These are phyloP conservation scores for Rachycentron canadum DNA, from an alignment of 2,797 vertebrate genomes.

Conservation along the genomic window DNA sequence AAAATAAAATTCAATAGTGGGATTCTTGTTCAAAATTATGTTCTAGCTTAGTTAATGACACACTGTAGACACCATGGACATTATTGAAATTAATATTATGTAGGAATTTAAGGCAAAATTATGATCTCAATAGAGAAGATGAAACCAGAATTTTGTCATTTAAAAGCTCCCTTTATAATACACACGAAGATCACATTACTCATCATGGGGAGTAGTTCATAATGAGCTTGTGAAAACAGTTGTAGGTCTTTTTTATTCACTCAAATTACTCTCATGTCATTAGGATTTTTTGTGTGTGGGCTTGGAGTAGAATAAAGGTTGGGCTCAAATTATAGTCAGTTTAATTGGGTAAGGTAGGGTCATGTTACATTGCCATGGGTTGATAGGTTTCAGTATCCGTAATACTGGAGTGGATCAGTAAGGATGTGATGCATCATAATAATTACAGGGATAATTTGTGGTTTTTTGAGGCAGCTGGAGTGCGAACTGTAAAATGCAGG, in stretches of 20 bases:
- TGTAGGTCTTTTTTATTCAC: not conserved
- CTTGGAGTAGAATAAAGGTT: not conserved
- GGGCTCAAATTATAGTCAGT: not conserved
- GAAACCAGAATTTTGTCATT: too few species aligned
- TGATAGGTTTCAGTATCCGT: too few species aligned
- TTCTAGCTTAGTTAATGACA: too few species aligned
- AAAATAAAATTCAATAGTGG: too few species aligned
- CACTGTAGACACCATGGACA: too few species aligned
- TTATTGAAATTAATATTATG: too few species aligned
- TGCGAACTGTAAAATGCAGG: not conserved
- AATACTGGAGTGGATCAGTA: too few species aligned
- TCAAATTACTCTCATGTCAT: not conserved
- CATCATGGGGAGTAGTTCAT: not conserved
- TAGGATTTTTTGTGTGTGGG: not conserved
- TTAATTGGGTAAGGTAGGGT: not conserved
- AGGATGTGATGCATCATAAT: too few species aligned
- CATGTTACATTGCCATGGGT: not conserved
- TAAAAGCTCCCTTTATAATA: not conserved
- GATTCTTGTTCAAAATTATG: not conserved
- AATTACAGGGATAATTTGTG: too few species aligned
- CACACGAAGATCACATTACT: not conserved
- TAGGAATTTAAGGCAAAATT: not conserved
- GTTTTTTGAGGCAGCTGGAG: too few species aligned
- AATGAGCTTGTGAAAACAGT: too few species aligned
- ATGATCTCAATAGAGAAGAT: too few species aligned